These are phyloP conservation scores for Glaucidium brasilianum DNA, from an alignment of 2,113 vertebrate species.

Conservation along the genomic window DNA sequence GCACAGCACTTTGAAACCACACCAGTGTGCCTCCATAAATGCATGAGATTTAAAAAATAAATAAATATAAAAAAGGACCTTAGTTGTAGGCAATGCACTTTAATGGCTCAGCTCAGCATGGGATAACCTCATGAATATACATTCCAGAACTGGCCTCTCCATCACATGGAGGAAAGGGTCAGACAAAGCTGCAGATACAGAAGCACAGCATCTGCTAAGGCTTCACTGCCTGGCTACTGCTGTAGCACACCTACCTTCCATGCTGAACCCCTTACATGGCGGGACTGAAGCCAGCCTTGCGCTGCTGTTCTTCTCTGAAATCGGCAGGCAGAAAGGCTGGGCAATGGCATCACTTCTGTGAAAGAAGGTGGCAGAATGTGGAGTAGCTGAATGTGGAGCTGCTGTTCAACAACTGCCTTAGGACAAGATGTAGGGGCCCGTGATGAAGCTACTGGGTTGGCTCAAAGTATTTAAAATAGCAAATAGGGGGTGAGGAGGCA, in stretches of 20 bases:
- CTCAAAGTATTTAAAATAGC: not conserved
- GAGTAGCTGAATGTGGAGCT: not conserved
- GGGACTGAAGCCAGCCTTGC: too few species aligned
- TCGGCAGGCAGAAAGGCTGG: not conserved
- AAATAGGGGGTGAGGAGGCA: not conserved
- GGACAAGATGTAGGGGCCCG: not conserved
- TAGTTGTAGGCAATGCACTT: not conserved
- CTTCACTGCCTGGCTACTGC: not conserved
- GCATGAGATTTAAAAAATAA: not conserved
- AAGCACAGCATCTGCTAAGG: not conserved
- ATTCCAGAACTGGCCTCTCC: not conserved
- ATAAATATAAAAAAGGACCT: not conserved
- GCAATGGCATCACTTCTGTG: not conserved
- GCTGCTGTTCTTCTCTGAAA: fast-evolving
- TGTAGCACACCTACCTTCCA: not conserved
- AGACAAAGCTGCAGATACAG: not conserved
- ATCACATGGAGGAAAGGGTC: not conserved
- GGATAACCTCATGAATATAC: not conserved
- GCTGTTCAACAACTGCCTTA: fast-evolving
- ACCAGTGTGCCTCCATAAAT: not conserved
- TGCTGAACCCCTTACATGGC: fast-evolving
- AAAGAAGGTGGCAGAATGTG: not conserved
- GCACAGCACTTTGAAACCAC: not conserved
- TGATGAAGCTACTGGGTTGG: fast-evolving
- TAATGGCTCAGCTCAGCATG: not conserved